Evolutionary conservation across 2,888 invertebrate species (phyloP).

Genomic region (Eupithecia inturbata): DNA sequence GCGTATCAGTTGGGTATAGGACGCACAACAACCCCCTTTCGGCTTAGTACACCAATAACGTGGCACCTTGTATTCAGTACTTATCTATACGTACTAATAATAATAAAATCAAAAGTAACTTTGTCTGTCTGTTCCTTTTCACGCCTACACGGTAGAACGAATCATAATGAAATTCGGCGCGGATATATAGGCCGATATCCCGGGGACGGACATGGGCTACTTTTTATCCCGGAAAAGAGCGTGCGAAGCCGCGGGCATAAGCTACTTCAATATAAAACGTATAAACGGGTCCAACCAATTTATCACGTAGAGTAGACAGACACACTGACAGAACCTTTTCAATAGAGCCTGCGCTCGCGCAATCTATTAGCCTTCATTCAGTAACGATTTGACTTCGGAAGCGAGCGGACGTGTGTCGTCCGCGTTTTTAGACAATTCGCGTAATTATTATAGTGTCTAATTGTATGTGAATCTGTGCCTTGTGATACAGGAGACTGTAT

Average conservation of each 20-base stretch:
- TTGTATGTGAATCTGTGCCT: slow-evolving; percentile 45
- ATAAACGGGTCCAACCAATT: slow-evolving; percentile 11
- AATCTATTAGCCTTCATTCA: slow-evolving; percentile 40
- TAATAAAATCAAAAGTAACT: background rate
- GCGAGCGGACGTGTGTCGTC: slow-evolving; percentile 30
- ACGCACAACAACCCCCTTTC: too few species aligned
- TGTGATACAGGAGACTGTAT: slow-evolving; percentile 50
- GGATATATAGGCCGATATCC: too few species aligned
- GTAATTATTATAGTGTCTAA: slow-evolving; percentile 25
- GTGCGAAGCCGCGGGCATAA: background rate
- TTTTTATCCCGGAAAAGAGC: background rate
- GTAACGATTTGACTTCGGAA: slow-evolving; percentile 25
- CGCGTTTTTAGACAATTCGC: slow-evolving; percentile 29
- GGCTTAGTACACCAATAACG: too few species aligned
- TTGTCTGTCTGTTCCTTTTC: background rate
- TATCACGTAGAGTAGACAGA: slow-evolving; percentile 11
- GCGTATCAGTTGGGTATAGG: too few species aligned
- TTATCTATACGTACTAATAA: background rate
- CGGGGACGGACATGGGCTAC: background rate
- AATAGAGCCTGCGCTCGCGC: slow-evolving; percentile 44
- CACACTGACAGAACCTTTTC: slow-evolving; percentile 29
- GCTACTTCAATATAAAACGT: background rate
- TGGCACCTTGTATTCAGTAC: too few species aligned
- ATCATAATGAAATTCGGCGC: too few species aligned
- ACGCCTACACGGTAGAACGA: background rate